Conservation (phyloP, 2,888 invertebrate genomes). For the Drosophila paucipuncta region DNA sequence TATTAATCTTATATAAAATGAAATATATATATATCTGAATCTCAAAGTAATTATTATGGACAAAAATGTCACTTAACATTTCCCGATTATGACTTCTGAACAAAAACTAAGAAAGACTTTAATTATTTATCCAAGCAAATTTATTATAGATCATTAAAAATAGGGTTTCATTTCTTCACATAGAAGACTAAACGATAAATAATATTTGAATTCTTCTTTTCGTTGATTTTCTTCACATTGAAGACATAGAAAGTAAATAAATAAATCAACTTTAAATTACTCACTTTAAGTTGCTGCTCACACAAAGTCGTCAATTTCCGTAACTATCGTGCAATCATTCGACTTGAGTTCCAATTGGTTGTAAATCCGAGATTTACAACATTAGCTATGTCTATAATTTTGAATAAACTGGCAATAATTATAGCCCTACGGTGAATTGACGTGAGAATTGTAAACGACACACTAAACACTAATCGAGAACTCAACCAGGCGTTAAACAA, state of each 20-base stretch:
- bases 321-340: constrained; percentile 6
- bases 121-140: neutral
- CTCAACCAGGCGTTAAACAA: constrained; percentile 68
- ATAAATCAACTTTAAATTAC: neutral
- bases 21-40: neutral
- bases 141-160: neutral
- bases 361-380: constrained; percentile 19
- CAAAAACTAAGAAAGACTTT: neutral
- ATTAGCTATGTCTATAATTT: constrained; percentile 19
- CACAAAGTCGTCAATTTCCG: neutral
- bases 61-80: neutral
- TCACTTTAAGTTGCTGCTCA: neutral
- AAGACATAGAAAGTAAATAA: neutral
- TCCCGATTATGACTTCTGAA: neutral
- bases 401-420: constrained; percentile 44
- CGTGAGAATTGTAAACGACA: constrained; percentile 59
- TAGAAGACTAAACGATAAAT: neutral
- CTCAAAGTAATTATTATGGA: neutral
- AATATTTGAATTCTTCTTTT: neutral
- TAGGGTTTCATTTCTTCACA: neutral
- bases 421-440: constrained; percentile 38
- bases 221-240: neutral
- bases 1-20: neutral
- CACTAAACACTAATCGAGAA: constrained; percentile 15
- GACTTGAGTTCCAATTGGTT: constrained; percentile 22